Base-by-base conservation (phyloP, 2,888 invertebrate genomes). In the Beris chalybata region DNA sequence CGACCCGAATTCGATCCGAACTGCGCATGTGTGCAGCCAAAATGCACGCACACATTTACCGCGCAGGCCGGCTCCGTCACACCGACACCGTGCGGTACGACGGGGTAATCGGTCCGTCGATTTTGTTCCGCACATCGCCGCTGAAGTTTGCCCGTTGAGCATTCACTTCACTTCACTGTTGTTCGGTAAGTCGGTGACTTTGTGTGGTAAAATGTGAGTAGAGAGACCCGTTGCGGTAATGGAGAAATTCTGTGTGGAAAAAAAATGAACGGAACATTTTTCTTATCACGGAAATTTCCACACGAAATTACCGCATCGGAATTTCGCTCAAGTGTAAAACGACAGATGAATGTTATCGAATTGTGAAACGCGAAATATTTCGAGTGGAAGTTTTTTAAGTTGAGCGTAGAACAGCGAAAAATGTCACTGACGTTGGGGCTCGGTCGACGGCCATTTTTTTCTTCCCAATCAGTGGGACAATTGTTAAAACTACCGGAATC, bases 161-260 rank as follows among this genome's bases (percentile, higher is more conserved):
- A 68, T 54, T 48, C 67, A 71, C 38, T 38, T 38, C 38, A 38
- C 38, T 38, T 38, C 38, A 38, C 67, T 70, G 67, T 69, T 67
- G 69, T 68, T 67, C 69, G 70, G 68, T 70, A 70, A 69, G 70
- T 71, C 66, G 70, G 52, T 61, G 55, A 64, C 64, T 65, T 50
- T 55, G 50, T 64, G 65, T 69, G 64, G 57, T 64, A 45, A 29
- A 54, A 30, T 64, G 57, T 67, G 64, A 67, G 67, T 64, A 38
- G 44, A 22, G 29, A 22, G 22, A 22, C 22, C 22, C 22, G 13
- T 31, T 47, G 43, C 58, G 13, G 47, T 29, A 48, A 48, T 48
- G 48, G 55, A 48, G 44, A 15, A 53, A 31, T 61, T 67, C 31
- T 52, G 50, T 61, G 50, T 38, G 38, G 4, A 32, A 50, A 61